Evolutionary conservation across 2,113 vertebrate genomes (phyloP).

Genomic region (Ahaetulla prasina): DNA sequence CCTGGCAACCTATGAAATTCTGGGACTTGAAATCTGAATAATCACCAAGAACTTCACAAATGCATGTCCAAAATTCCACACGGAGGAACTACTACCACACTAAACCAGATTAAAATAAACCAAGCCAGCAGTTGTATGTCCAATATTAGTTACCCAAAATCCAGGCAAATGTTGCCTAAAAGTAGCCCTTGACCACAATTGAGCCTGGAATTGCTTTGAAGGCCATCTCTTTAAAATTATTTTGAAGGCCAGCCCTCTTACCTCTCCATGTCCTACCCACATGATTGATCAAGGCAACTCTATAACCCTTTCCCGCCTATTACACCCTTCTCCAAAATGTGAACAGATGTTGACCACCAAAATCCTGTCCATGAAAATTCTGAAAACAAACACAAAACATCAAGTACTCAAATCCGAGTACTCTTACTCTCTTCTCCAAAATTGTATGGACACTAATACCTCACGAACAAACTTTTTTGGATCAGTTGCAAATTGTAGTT

Average conservation of each 20-base stretch:
- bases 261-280: not conserved
- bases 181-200: not conserved
- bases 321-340: not conserved
- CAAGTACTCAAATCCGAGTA: not conserved
- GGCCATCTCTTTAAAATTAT: not conserved
- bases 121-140: not conserved
- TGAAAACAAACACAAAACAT: not conserved
- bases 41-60: not conserved
- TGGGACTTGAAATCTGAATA: not conserved
- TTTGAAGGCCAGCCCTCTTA: not conserved
- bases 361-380: not conserved
- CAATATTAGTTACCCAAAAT: not conserved
- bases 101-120: not conserved
- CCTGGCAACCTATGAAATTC: not conserved
- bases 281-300: not conserved
- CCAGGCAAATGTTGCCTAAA: not conserved
- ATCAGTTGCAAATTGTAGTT: not conserved
- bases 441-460: not conserved
- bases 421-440: not conserved
- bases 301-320: not conserved
- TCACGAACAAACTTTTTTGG: not conserved
- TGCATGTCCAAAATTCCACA: not conserved
- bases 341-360: not conserved
- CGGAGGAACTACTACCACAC: not conserved
- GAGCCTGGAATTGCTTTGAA: not conserved